Conservation (phyloP, 1,140 invertebrate genomes). For the Drosophila ohnishii region DNA sequence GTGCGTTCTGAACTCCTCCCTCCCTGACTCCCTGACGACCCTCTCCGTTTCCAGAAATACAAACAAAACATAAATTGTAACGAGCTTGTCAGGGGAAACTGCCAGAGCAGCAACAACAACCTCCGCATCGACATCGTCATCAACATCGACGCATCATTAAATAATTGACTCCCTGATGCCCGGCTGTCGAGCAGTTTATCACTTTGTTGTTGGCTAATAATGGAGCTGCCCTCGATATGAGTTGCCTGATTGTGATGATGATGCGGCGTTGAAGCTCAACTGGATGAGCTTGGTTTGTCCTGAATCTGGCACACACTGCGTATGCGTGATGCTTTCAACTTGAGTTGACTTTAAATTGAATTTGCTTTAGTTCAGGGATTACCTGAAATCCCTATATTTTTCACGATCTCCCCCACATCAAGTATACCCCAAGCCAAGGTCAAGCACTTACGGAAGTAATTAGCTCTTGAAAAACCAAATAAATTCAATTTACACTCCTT, state of each 20-base stretch:
- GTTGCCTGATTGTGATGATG: conserved; percentile 26
- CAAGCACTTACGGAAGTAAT: neutral
- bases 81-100: conserved; percentile 49
- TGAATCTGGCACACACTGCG: conserved; percentile 12
- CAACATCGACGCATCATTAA: conserved; percentile 39
- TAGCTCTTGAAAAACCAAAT: neutral
- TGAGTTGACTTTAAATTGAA: too few species aligned
- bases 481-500: neutral
- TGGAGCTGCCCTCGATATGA: conserved; percentile 22
- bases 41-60: conserved; percentile 11
- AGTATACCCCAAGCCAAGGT: neutral
- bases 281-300: neutral
- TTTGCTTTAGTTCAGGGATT: too few species aligned
- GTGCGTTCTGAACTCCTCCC: conserved; percentile 14
- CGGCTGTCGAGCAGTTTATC: conserved; percentile 55
- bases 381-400: neutral
- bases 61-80: conserved; percentile 62
- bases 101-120: conserved; percentile 24
- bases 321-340: conserved; percentile 29
- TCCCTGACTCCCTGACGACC: neutral
- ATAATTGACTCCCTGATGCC: conserved; percentile 60
- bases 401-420: neutral
- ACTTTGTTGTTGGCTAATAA: conserved; percentile 54
- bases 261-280: conserved; percentile 7
- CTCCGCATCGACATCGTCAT: conserved; percentile 18